Base-by-base conservation (phyloP, 2,113 vertebrate genomes). In the Cathartes aura region DNA sequence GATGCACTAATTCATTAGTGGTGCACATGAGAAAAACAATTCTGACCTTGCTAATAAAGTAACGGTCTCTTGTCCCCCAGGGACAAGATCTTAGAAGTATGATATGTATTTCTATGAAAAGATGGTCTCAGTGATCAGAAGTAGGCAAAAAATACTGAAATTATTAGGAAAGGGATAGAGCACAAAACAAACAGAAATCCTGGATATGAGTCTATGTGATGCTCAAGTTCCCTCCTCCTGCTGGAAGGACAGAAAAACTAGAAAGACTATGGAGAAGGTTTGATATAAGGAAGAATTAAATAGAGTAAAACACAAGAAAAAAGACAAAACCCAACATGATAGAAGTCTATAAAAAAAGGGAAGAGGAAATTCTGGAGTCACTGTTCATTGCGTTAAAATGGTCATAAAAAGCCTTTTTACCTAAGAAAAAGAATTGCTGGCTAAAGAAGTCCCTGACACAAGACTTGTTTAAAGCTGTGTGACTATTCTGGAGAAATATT, bases 1-100 rank as follows among this genome's bases (percentile, higher is more conserved):
- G 43, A 87, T 91, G 76, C 38, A 92, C n/a, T 79, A 84, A 84
- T 71, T 96, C 68, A 82, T 95, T 89, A 91, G 81, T 34, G 72
- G 56, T 67, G 68, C 56, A 75, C 32, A 68, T 34, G 70, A 84
- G 79, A 71, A 93, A 83, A 95, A 82, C 52, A 75, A 22, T 80
- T 82, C 66, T 82, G 87, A 83, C 91, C 72, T 56, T 89, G 16
- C 4, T 95, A 90, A 93, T 92, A 76, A 92, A 90, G 24, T 83
- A 90, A 86, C 42, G 27, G 71, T 66, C 34, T 88, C 30, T 32
- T 70, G 3, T 56, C 7, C 48, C 24, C 5, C 10, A 47, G 36
- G 34, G 72, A 60, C 6, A 64, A 76, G 47, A 84, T 82, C 32
- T 60, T 45, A 60, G 27, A 60, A 24, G n/a, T 48, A 86, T 67